A percentile compares a stretch with the other conserved stretches of the same genome.
Conservation (phyloP, 2,797 vertebrate species). For the Mus spretus region DNA sequence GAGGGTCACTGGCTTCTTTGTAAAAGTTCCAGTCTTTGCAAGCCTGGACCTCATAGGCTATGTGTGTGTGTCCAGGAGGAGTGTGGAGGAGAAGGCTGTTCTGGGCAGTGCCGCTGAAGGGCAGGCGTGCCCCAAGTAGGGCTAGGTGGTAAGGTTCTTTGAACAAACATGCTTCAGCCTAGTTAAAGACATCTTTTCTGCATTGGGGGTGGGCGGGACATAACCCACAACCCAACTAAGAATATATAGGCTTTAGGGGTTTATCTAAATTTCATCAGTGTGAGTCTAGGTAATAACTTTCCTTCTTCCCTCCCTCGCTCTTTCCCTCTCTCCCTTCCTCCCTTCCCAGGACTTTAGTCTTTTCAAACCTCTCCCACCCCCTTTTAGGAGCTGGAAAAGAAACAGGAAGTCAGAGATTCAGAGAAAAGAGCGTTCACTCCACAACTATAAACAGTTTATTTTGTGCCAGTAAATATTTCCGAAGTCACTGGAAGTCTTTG, state of each 20-base stretch:
- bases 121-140: slow-evolving; percentile 14
- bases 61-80: not conserved
- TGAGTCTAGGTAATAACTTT: slow-evolving; percentile 30
- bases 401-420: slow-evolving; percentile 90
- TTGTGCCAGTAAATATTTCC: slow-evolving; percentile 88
- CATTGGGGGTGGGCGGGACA: not conserved
- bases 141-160: slow-evolving; percentile 15
- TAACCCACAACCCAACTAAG: slow-evolving; percentile 4
- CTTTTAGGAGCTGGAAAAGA: slow-evolving; percentile 78
- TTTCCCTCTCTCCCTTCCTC: not conserved
- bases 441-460: slow-evolving; percentile 88
- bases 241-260: not conserved
- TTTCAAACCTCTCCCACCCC: not conserved
- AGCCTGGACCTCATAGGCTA: not conserved
- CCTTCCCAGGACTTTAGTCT: not conserved
- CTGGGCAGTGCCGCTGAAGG: not conserved
- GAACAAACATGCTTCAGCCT: slow-evolving; percentile 32
- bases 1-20: slow-evolving; percentile 65
- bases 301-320: slow-evolving; percentile 47
- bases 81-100: not conserved
- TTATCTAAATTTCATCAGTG: not conserved
- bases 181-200: slow-evolving; percentile 31
- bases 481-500: slow-evolving; percentile 77
- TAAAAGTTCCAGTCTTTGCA: not conserved
- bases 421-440: slow-evolving; percentile 88